phyloP scores from a whole-genome alignment of 2,797 vertebrate genomes.

The Gymnopithys bicolor region DNA sequence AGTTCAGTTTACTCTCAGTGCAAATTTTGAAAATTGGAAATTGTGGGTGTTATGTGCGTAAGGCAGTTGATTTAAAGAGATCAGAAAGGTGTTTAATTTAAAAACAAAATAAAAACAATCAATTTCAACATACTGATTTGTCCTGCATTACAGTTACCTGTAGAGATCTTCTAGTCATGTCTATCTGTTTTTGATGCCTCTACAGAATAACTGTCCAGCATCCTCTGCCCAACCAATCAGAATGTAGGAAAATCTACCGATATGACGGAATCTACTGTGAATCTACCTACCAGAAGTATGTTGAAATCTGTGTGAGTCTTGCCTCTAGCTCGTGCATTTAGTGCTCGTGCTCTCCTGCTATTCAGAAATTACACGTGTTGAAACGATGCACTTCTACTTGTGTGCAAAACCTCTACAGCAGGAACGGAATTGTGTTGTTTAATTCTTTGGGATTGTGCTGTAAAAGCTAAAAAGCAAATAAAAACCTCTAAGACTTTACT shows the following conservation, averaged over 20 bases:
- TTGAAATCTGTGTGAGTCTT: constrained; percentile 88
- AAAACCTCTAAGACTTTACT: constrained; percentile 56
- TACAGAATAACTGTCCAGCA: constrained; percentile 87
- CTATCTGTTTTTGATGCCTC: constrained; percentile 87
- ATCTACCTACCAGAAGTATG: constrained; percentile 88
- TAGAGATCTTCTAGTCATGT: constrained; percentile 84
- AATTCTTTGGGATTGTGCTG: constrained; percentile 75
- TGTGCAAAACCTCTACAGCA: constrained; percentile 70
- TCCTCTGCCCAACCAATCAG: constrained; percentile 86
- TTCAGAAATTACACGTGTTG: constrained; percentile 76
- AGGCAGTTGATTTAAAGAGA: constrained; percentile 66
- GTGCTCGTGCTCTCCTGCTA: constrained; percentile 80
- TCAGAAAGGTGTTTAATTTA: constrained; percentile 61
- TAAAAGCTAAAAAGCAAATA: constrained; percentile 62
- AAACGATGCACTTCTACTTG: constrained; percentile 73
- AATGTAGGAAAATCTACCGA: constrained; percentile 87
- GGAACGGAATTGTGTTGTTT: constrained; percentile 65
- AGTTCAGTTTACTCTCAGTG: constrained; percentile 68
- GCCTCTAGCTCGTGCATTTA: constrained; percentile 83
- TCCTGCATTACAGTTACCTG: constrained; percentile 82
- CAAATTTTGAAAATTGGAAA: constrained; percentile 69
- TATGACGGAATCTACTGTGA: constrained; percentile 88
- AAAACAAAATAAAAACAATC: constrained; percentile 59
- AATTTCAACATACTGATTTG: constrained; percentile 78
- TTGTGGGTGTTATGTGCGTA: constrained; percentile 59